Evolutionary conservation across 2,888 invertebrate genomes (phyloP).

Genomic region (Quadroppia sp.): DNA sequence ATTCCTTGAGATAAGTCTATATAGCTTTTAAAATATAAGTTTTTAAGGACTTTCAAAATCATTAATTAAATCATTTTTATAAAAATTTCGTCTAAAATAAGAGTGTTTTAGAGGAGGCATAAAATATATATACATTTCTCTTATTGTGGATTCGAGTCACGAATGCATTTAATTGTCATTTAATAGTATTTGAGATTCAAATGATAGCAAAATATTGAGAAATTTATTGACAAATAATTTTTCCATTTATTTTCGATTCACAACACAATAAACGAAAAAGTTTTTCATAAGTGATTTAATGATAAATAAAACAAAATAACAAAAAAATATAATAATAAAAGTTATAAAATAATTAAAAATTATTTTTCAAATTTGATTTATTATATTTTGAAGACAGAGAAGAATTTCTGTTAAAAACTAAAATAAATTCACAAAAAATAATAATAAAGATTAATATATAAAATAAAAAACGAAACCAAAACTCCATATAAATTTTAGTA

Average conservation of each 20-base stretch:
- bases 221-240: conserved; percentile 1
- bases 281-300: not conserved
- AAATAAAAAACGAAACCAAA: not conserved
- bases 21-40: not conserved
- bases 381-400: not conserved
- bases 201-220: not conserved
- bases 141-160: not conserved
- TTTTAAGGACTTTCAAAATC: conserved; percentile 1
- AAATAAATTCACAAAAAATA: not conserved
- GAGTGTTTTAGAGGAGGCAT: not conserved
- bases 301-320: not conserved
- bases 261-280: not conserved
- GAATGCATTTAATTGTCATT: conserved; percentile 3
- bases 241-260: not conserved
- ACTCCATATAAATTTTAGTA: not conserved
- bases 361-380: not conserved
- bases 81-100: not conserved
- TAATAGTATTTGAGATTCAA: not conserved
- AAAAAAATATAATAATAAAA: not conserved
- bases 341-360: not conserved
- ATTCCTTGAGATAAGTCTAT: not conserved
- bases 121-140: not conserved
- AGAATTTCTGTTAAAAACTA: not conserved
- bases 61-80: not conserved
- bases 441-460: not conserved